Evolutionary conservation across 1,140 invertebrate species (phyloP), one percentile per base, ranked within the genome.

Genomic region (Lordiphosa stackelbergi): DNA sequence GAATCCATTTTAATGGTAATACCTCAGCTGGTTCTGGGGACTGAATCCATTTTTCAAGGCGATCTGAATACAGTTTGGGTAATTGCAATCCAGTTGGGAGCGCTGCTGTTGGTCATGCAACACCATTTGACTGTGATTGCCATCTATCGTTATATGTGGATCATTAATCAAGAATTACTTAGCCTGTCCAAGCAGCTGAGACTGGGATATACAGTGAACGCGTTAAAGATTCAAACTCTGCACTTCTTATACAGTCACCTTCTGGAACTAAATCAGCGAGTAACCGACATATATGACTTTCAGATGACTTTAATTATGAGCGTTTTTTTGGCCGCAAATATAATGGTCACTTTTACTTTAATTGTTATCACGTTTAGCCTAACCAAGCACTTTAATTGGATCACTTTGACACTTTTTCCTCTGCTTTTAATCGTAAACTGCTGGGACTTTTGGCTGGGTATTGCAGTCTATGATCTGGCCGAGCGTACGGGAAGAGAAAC

Each of bases 351-450:
- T 11, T 68, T 52, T 24, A 72, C 13, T 9, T 45, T 52, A 2
- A 41, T 72, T 1, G 59, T 72, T 5, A 57, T 66, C 16, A 38
- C n/a, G 3, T 31, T 66, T 3, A 22, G 19, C 19, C 19, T 61
- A n/a, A 42, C 53, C 0, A 52, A 37, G 7, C n/a, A 8, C 0
- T 3, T 38, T 8, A 11, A 24, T 3, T 7, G 49, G 6, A n/a
- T n/a, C 0, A 0, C 52, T 1, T 0, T 31, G 0, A 2, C 56
- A 0, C 31, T 55, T 4, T 36, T 68, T 8, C 8, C 38, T 0
- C 73, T 78, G 13, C 51, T 58, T 0, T 2, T 70, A 9, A 3
- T 51, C 10, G 54, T 81, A 5, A 79, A 79, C 24, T 13, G 62
- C 1, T 37, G 28, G 0, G 74, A 79, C 24, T 59, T 81, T 34